A percentile compares a stretch with the other conserved stretches of the same genome.
These are phyloP conservation scores for Caenorhabditis virilis DNA, from an alignment of 2,888 invertebrate genomes.

Conservation along the genomic window DNA sequence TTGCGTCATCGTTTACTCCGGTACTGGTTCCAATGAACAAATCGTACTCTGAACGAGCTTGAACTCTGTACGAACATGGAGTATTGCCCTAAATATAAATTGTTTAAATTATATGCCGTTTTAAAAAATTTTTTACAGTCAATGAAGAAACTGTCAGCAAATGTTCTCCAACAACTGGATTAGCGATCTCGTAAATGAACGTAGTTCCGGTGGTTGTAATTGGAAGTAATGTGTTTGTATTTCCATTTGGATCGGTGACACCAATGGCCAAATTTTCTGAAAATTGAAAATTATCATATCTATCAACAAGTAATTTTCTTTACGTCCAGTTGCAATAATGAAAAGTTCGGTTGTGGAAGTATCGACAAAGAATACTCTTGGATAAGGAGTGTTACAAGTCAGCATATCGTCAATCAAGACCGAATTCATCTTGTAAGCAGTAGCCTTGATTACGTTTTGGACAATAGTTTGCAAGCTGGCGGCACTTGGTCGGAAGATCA, in stretches of 20 bases:
- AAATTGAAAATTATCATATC: slow-evolving; percentile 2
- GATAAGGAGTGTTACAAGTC: slow-evolving; percentile 25
- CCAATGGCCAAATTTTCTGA: slow-evolving; percentile 40
- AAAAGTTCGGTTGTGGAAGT: slow-evolving; percentile 43
- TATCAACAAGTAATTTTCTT: slow-evolving; percentile 1
- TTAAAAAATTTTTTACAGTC: slow-evolving; percentile 8
- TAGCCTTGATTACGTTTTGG: slow-evolving; percentile 39
- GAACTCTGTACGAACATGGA: slow-evolving; percentile 53
- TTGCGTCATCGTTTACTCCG: slow-evolving; percentile 38
- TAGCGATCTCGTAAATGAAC: slow-evolving; percentile 29
- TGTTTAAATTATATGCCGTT: too few relatives aligned
- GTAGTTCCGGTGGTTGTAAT: slow-evolving; percentile 23
- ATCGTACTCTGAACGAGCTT: slow-evolving; percentile 53
- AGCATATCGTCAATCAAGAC: slow-evolving; percentile 44
- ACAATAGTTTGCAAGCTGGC: slow-evolving; percentile 23
- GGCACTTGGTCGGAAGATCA: slow-evolving; percentile 25
- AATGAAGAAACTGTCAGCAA: slow-evolving; percentile 32
- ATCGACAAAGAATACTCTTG: slow-evolving; percentile 53
- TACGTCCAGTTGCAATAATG: slow-evolving; percentile 53
- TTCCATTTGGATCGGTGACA: slow-evolving; percentile 53
- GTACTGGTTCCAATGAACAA: slow-evolving; percentile 47
- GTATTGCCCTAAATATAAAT: slow-evolving; percentile 23
- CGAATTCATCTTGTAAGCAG: slow-evolving; percentile 49
- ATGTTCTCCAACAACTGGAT: slow-evolving; percentile 46
- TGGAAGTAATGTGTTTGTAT: slow-evolving; percentile 12